Percentiles rank a stretch among this genome's conserved stretches.
Conservation (phyloP, 2,888 invertebrate species). For the Chaitophorus viminalis region DNA sequence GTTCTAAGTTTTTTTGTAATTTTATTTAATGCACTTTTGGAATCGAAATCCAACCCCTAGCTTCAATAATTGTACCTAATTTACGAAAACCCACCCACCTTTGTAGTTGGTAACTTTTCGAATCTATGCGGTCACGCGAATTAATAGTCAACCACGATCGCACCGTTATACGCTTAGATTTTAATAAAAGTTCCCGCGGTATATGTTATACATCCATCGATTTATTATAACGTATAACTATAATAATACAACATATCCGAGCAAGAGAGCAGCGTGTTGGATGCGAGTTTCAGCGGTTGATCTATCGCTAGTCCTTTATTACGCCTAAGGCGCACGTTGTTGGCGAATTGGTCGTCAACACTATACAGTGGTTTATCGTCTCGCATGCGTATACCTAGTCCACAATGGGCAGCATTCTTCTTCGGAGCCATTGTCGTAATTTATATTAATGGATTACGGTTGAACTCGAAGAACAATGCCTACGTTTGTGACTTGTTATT, state of each 20-base stretch:
- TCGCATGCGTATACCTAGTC: not conserved
- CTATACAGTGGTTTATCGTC: constrained; percentile 6
- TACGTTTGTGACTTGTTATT: not conserved
- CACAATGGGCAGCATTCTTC: not conserved
- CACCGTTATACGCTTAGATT: not conserved
- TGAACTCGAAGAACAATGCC: not conserved
- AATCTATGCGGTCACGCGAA: no score
- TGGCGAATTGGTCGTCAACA: not conserved
- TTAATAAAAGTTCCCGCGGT: not conserved
- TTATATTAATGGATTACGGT: constrained; percentile 6
- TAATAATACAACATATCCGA: not conserved
- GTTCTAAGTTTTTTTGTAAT: no score
- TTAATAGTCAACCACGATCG: no score
- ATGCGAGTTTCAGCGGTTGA: not conserved
- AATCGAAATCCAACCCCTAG: no score
- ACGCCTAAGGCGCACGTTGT: not conserved
- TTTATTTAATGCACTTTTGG: no score
- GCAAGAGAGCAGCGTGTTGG: not conserved
- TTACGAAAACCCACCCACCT: no score
- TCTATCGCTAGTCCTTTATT: not conserved
- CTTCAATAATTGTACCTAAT: no score
- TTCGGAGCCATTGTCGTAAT: constrained; percentile 7
- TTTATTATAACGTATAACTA: not conserved
- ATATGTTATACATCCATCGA: not conserved
- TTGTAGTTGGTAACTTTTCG: no score